Evolutionary conservation across 1,140 invertebrate genomes (phyloP), one percentile per base, ranked within the genome.

Genomic region (Dinoponera quadriceps): DNA sequence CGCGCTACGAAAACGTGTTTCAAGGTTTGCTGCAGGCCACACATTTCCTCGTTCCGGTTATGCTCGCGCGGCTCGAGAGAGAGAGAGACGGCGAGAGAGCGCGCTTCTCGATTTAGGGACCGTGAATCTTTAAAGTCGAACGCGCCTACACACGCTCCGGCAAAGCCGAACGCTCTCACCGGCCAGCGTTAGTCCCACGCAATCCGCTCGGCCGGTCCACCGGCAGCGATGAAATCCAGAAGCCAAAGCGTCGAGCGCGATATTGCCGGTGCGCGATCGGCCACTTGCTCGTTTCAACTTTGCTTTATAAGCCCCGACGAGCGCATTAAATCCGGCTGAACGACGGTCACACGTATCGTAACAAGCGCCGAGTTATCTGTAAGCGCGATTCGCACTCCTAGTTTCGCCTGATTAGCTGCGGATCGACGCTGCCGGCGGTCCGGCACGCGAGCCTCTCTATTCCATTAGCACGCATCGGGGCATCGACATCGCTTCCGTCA

Each of bases 291-390:
- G 48, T 84, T 86, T 49, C 75, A 22, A 82, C 60, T 82, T 44
- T 75, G 82, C 65, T 84, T 89, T 86, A 86, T 73, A 80, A 86
- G 75, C 38, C 81, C 60, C 13, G 25, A 20, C n/a, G 62, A 33
- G 55, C 27, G 84, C 81, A 81, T 88, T 89, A 88, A n/a, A 89
- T 86, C 82, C 75, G 81, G 48, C 20, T 29, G 63, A 60, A n/a
- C 72, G 87, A 81, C 65, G 71, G 57, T 81, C 86, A 80, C 20
- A 80, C 20, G 38, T 73, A 5, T 27, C 55, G 51, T 73, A 82
- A 74, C 20, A 22, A n/a, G 82, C 48, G 44, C n/a, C 60, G 55
- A 51, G 25, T 54, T 7, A 74, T 25, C 44, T 33, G 18, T n/a
- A 65, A 75, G 49, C 66, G 51, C 57, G 27, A 75, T 74, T 72